phyloP scores from a whole-genome alignment of 2,113 vertebrate genomes.

The Thunnus maccoyii region DNA sequence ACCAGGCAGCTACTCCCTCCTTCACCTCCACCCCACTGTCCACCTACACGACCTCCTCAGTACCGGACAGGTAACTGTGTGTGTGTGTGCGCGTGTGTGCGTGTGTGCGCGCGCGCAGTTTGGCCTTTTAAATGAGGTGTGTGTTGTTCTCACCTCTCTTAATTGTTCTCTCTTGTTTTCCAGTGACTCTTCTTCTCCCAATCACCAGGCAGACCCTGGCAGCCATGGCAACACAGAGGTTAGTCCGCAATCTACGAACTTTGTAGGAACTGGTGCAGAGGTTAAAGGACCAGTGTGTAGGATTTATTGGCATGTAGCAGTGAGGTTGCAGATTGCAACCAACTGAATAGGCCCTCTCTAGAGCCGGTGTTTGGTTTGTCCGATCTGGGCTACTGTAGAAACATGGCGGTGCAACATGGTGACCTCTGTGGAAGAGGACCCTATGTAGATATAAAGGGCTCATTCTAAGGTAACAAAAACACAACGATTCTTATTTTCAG shows the following conservation, averaged over 20 bases:
- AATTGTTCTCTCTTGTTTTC: constrained; percentile 19
- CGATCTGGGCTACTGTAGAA: too few relatives aligned
- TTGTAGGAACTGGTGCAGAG: not conserved
- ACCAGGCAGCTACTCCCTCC: constrained; percentile 88
- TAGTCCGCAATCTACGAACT: constrained; percentile 67
- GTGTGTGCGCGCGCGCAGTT: not conserved
- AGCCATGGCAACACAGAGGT: constrained; percentile 88
- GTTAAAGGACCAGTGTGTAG: not conserved
- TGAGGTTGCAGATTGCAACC: too few relatives aligned
- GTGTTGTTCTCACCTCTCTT: not conserved
- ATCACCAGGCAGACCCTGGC: constrained; percentile 93
- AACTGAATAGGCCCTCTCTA: too few relatives aligned
- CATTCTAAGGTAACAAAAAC: too few relatives aligned
- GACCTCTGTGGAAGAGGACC: too few relatives aligned
- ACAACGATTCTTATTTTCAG: too few relatives aligned
- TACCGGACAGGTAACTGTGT: constrained; percentile 91
- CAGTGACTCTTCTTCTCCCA: constrained; percentile 96
- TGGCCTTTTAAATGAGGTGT: not conserved
- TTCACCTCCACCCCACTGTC: constrained; percentile 89
- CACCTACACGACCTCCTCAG: constrained; percentile 86
- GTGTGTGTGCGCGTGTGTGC: not conserved
- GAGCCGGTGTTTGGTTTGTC: too few relatives aligned
- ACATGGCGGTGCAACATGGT: too few relatives aligned
- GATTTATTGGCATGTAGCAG: too few relatives aligned
- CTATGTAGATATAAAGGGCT: too few relatives aligned